Percentiles rank a stretch among this genome's conserved stretches.
Evolutionary conservation across 2,113 vertebrate genomes (phyloP).

Genomic region (Oxygymnocypris stewartii): DNA sequence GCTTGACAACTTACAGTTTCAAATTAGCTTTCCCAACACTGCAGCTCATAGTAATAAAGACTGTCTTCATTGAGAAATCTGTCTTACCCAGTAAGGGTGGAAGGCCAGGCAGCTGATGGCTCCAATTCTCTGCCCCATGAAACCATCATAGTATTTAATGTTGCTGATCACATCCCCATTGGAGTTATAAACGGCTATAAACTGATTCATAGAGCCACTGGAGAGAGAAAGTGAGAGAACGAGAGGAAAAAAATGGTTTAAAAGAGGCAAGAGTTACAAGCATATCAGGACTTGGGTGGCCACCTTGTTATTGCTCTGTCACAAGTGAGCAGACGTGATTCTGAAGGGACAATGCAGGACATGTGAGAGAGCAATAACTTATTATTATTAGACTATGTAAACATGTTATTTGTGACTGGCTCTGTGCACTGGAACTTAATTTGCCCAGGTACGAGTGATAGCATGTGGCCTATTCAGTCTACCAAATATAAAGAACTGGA

Average conservation of each 20-base stretch:
- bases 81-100: constrained; percentile 93
- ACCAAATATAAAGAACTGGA: no score
- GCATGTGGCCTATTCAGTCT: no score
- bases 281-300: neutral
- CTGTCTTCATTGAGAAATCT: neutral
- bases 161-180: constrained; percentile 95
- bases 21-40: constrained; percentile 3
- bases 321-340: neutral
- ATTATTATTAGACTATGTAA: neutral
- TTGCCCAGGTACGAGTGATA: no score
- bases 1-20: neutral
- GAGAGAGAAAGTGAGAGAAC: neutral
- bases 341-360: neutral
- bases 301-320: neutral
- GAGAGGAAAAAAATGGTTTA: neutral
- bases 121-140: constrained; percentile 97
- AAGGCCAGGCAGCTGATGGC: constrained; percentile 99
- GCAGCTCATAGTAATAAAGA: neutral
- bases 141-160: constrained; percentile 98
- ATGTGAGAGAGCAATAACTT: neutral
- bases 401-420: no score
- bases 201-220: constrained; percentile 99
- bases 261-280: neutral
- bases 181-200: constrained; percentile 92
- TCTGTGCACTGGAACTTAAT: no score